These are phyloP conservation scores for Falco columbarius DNA, from an alignment of 2,797 vertebrate species.

Conservation along the genomic window DNA sequence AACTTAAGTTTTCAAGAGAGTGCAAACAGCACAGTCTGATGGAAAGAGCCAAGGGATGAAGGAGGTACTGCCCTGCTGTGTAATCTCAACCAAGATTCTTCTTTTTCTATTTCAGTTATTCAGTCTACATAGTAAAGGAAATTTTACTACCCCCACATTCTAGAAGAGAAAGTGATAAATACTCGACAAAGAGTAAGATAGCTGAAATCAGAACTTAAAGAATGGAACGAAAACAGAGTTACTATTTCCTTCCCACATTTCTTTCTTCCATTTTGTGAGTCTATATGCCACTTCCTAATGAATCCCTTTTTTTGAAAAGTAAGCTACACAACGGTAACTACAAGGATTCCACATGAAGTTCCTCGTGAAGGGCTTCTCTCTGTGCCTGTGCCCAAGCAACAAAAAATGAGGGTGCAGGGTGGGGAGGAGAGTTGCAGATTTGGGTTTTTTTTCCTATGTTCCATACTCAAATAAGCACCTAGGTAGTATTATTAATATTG, in stretches of 20 bases:
- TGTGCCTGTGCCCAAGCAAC: background rate
- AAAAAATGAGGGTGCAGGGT: background rate
- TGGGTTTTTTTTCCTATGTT: background rate
- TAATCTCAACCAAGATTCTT: background rate
- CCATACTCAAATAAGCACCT: background rate
- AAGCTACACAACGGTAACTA: background rate
- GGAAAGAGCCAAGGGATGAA: background rate
- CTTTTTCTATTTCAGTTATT: background rate
- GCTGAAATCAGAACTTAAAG: background rate
- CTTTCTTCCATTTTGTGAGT: background rate
- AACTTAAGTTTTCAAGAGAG: background rate
- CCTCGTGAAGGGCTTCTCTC: background rate
- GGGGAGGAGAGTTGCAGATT: background rate
- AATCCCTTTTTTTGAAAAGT: background rate
- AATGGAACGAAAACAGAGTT: fast-evolving
- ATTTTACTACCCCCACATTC: background rate
- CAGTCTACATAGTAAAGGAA: background rate
- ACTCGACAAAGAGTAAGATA: background rate
- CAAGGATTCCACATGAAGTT: background rate
- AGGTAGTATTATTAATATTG: background rate
- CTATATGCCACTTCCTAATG: background rate
- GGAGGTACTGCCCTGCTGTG: background rate
- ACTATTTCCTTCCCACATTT: background rate
- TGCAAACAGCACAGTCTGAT: background rate
- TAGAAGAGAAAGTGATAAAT: background rate